phyloP scores from a whole-genome alignment of 2,797 vertebrate species.

The Lepus oiostolus region DNA sequence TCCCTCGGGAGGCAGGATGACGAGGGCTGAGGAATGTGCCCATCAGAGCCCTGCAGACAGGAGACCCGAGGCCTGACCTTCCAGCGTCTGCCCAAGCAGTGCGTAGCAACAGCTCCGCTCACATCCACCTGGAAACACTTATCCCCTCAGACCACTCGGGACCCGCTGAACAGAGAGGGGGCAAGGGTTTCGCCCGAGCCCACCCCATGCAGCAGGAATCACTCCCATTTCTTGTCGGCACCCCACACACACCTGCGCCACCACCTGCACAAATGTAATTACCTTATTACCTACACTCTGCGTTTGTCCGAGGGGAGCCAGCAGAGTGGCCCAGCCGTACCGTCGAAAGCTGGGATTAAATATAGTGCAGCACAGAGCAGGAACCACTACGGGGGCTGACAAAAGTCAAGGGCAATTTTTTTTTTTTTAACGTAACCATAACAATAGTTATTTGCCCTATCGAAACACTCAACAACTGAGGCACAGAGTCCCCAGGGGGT shows the following conservation, averaged over 20 bases:
- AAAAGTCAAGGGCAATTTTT: not conserved
- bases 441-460: not conserved
- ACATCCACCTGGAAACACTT: not conserved
- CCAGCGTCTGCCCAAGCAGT: not conserved
- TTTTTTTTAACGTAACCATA: not conserved
- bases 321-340: not conserved
- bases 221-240: not conserved
- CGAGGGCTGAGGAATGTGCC: not conserved
- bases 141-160: not conserved
- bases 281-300: not conserved
- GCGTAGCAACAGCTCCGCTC: not conserved
- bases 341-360: not conserved
- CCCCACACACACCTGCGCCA: not conserved
- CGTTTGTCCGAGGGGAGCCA: not conserved
- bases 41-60: not conserved
- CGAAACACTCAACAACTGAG: not conserved
- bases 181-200: not conserved
- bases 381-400: not conserved
- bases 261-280: constrained; percentile 6
- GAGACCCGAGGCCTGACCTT: not conserved
- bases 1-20: not conserved
- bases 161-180: not conserved
- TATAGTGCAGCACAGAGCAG: not conserved
- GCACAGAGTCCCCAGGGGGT: not conserved
- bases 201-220: not conserved